phyloP scores from a whole-genome alignment of 2,113 vertebrate species.

The Tor tambroides region DNA sequence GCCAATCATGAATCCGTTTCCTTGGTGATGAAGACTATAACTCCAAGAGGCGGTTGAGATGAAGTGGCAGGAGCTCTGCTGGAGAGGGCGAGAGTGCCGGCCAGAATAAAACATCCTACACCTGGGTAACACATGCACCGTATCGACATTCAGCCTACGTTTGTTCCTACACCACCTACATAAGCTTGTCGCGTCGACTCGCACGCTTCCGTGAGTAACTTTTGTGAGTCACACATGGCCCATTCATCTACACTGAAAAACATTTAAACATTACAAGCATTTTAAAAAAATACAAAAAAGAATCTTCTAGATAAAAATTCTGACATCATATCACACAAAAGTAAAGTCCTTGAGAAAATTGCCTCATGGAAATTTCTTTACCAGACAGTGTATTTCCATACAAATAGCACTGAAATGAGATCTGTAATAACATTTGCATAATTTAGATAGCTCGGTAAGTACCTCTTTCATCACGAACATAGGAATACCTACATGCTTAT shows the following conservation, averaged over 20 bases:
- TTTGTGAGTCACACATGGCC: not conserved
- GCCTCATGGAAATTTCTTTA: no score
- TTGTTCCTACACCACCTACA: not conserved
- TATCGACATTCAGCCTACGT: not conserved
- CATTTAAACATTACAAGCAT: not conserved
- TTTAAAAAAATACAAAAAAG: not conserved
- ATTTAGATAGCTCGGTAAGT: no score
- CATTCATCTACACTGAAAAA: not conserved
- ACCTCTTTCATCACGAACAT: no score
- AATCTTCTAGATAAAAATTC: no score
- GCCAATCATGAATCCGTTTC: conserved; percentile 56
- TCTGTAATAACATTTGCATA: no score
- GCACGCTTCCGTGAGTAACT: not conserved
- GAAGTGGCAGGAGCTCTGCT: conserved; percentile 45
- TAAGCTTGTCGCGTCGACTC: not conserved
- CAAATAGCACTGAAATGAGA: no score
- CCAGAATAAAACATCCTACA: conserved; percentile 37
- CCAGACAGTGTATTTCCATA: no score
- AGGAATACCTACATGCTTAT: no score
- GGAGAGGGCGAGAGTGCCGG: not conserved
- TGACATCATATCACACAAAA: no score
- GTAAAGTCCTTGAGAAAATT: no score
- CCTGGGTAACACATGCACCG: conserved; percentile 4
- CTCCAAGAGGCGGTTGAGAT: conserved; percentile 46
- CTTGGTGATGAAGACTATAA: conserved; percentile 59